Evolutionary conservation across 2,113 vertebrate species (phyloP).

Genomic region (Mustela lutreola): DNA sequence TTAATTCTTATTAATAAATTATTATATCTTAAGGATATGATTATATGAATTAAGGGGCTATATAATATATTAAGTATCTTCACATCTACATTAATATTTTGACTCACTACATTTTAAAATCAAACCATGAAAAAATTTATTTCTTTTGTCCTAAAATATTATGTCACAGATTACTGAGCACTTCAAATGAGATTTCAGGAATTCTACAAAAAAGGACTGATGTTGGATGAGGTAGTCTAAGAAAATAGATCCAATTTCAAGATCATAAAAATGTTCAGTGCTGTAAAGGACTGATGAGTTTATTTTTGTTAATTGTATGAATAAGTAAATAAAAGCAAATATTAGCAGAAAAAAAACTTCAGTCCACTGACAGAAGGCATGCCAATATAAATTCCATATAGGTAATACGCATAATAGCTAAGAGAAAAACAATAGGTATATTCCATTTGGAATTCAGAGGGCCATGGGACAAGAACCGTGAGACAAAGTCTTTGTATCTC

Average conservation of each 20-base stretch:
- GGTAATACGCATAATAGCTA: fast-evolving
- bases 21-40: not conserved
- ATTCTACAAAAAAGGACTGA: not conserved
- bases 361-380: not conserved
- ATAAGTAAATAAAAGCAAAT: not conserved
- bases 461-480: not conserved
- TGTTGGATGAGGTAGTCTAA: not conserved
- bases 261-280: not conserved
- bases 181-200: not conserved
- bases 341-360: not conserved
- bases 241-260: not conserved
- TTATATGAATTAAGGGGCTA: not conserved
- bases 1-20: not conserved
- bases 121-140: not conserved
- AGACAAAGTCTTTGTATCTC: not conserved
- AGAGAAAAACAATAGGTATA: no score
- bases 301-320: not conserved
- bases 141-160: not conserved
- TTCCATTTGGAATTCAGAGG: not conserved
- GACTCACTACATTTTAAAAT: not conserved
- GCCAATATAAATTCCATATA: no score
- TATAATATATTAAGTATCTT: not conserved
- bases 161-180: not conserved
- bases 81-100: not conserved
- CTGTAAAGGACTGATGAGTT: not conserved